Conservation (phyloP, 1,140 invertebrate genomes). For the Euglossa dilemma region DNA sequence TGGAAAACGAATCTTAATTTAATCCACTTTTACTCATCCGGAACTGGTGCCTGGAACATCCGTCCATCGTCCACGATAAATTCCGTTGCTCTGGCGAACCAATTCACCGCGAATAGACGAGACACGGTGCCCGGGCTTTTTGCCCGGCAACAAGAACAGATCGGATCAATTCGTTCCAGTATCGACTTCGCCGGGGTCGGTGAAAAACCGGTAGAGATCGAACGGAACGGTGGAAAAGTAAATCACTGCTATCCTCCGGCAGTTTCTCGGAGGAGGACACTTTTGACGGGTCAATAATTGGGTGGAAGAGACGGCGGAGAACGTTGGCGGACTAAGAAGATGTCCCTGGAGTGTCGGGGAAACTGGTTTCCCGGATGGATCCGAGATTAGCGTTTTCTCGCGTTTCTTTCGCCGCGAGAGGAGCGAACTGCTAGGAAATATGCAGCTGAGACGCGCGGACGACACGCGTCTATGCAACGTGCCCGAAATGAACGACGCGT, state of each 20-base stretch:
- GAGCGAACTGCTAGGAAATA: slow-evolving; percentile 32
- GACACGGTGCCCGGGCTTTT: not conserved
- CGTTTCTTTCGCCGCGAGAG: slow-evolving; percentile 36
- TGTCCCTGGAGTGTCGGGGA: slow-evolving; percentile 7
- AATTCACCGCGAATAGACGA: not conserved
- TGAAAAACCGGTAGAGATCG: not conserved
- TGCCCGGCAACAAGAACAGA: not conserved
- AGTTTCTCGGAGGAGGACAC: not conserved
- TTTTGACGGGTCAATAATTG: slow-evolving; percentile 55
- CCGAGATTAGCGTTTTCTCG: slow-evolving; percentile 22
- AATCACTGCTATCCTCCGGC: slow-evolving; percentile 1
- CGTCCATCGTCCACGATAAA: not conserved
- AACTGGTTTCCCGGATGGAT: slow-evolving; percentile 53
- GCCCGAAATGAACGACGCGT: not conserved
- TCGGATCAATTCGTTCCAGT: slow-evolving; percentile 13
- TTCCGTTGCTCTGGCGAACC: not conserved
- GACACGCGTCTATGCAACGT: not conserved
- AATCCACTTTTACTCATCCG: not conserved
- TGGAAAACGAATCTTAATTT: not conserved
- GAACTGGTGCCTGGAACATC: not conserved
- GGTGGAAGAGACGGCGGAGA: not conserved
- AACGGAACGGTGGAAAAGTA: slow-evolving; percentile 7
- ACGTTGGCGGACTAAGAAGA: slow-evolving; percentile 38
- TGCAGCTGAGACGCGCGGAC: slow-evolving; percentile 4
- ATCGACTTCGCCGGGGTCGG: not conserved